Conservation (phyloP, 2,888 invertebrate species). For the Drosophila hawaiiensis region DNA sequence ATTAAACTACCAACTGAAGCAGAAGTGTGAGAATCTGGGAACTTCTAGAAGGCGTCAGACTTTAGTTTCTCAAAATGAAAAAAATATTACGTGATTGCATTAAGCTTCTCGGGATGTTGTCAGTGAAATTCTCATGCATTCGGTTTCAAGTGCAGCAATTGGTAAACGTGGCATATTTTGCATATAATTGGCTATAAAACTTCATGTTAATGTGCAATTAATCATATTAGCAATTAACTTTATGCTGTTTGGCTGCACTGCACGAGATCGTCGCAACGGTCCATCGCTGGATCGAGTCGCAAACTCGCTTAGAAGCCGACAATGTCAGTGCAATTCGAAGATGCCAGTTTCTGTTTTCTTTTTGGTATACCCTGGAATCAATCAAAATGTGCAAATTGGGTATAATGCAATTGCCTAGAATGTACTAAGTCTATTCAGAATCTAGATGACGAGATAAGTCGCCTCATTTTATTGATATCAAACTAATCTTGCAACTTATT, state of each 20-base stretch:
- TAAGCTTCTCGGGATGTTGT: conserved; percentile 6
- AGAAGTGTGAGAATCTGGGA: not conserved
- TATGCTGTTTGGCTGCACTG: conserved; percentile 76
- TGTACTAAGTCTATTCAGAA: not conserved
- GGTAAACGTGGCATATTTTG: conserved; percentile 76
- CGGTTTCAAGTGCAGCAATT: conserved; percentile 55
- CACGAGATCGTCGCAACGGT: conserved; percentile 75
- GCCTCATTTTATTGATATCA: not conserved
- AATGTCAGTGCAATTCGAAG: conserved; percentile 52
- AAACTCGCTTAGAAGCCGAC: conserved; percentile 64
- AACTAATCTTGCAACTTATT: not conserved
- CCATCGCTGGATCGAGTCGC: conserved; percentile 60
- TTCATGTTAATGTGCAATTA: conserved; percentile 84
- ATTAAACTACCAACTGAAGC: not conserved
- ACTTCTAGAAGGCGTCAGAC: not conserved
- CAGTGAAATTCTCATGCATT: conserved; percentile 56
- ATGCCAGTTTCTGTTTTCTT: conserved; percentile 7
- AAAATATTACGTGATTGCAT: not conserved
- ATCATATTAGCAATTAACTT: conserved; percentile 84
- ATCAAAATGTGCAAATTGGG: not conserved
- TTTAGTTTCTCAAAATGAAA: not conserved
- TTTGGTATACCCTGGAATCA: not conserved
- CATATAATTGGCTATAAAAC: conserved; percentile 84
- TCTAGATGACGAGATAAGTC: not conserved
- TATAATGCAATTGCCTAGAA: not conserved